Base-by-base conservation (phyloP, 2,113 vertebrate genomes). In the Sula dactylatra region DNA sequence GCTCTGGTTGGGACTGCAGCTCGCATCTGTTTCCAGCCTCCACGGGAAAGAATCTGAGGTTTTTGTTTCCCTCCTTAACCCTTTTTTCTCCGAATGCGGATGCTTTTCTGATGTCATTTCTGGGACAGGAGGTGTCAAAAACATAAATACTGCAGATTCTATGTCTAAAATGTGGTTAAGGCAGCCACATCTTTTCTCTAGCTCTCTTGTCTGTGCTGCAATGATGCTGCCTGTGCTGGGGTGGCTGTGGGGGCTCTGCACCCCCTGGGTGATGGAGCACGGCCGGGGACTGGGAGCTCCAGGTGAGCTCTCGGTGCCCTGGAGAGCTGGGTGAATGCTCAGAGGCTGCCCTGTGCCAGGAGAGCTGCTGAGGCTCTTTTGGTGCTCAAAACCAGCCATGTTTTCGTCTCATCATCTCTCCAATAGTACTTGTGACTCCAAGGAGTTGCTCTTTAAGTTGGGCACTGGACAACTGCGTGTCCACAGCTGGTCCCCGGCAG, bases 401-500 rank as follows among this genome's bases (percentile, higher is more conserved):
- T 31, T 64, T n/a, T 44, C 42, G 7, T 32, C 29, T 16, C 6
- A 1, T 20, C n/a, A 4, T 29, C 42, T 52, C 44, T n/a, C 55
- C 29, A 3, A 0, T 3, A 16, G 69, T 3, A 13, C 10, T 3
- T 11, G 49, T 34, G n/a, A 29, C 29, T 47, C 55, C 24, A 10
- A 44, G 36, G 80, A 26, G 24, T 8, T 22, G 18, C 27, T 70
- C 29, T 31, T 45, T 32, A 29, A 42, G 67, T 6, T 25, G 55
- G 44, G 62, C 10, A 0, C 62, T 52, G 73, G 80, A 34, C 44
- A 52, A 7, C 24, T 45, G 24, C 45, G 26, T 0, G 2, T 9
- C 4, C 1, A 11, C 24, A 17, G 17, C 38, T 1, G 3, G 10
- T 84, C 70, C 56, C 44, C 0, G 3, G 25, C 61, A 26, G 13